Evolutionary conservation across 2,113 vertebrate species (phyloP).

Genomic region (Cnemophilus loriae): DNA sequence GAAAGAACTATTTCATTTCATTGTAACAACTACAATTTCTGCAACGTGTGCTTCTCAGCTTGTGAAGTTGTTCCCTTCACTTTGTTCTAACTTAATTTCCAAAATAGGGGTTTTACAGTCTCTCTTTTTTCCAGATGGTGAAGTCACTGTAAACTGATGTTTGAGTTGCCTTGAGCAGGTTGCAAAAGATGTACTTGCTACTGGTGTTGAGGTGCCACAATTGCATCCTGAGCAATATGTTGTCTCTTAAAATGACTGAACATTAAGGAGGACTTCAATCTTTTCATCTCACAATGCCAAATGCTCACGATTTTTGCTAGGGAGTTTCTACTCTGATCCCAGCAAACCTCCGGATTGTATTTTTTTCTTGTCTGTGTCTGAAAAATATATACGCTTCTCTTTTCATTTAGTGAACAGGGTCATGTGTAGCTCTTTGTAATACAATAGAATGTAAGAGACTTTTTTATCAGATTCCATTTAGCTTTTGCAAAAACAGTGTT

Average conservation of each 20-base stretch:
- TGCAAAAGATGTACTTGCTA: background rate
- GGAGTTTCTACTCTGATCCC: background rate
- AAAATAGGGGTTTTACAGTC: fast-evolving
- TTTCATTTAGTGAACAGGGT: background rate
- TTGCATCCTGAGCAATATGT: background rate
- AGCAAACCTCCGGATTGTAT: background rate
- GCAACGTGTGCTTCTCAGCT: background rate
- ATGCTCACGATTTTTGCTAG: background rate
- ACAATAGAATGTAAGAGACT: background rate
- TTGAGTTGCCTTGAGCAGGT: background rate
- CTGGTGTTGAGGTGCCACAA: background rate
- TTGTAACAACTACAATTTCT: background rate
- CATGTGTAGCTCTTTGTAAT: background rate
- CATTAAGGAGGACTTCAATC: background rate
- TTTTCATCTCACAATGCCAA: background rate
- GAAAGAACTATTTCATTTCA: background rate
- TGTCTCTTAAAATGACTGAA: background rate
- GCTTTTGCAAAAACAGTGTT: background rate
- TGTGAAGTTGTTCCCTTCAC: background rate
- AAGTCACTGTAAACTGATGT: background rate
- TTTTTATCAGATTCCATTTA: background rate
- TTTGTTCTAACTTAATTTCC: background rate
- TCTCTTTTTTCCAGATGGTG: background rate
- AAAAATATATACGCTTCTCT: background rate
- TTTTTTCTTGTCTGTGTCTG: background rate